Conservation (phyloP, 2,113 vertebrate genomes). For the Synchiropus splendidus region DNA sequence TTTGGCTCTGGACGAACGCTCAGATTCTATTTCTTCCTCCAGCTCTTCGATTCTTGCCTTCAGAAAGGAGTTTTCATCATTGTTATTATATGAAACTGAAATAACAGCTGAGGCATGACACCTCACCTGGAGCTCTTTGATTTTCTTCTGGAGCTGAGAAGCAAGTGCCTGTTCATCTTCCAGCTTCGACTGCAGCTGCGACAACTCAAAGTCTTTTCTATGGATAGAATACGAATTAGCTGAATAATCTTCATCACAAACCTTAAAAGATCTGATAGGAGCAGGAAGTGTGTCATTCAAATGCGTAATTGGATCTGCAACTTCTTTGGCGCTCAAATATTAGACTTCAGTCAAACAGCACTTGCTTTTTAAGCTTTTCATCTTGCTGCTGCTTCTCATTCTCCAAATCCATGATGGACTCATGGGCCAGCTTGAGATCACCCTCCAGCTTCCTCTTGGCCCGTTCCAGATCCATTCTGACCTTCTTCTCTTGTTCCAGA, state of each 20-base stretch:
- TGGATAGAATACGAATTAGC: conserved; percentile 1
- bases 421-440: conserved; percentile 36
- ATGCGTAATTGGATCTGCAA: neutral
- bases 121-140: conserved; percentile 31
- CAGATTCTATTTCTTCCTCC: conserved; percentile 63
- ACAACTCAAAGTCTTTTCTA: conserved; percentile 56
- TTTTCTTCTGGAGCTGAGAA: conserved; percentile 54
- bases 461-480: conserved; percentile 62
- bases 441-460: conserved; percentile 36
- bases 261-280: neutral
- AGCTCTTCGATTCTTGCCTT: conserved; percentile 64
- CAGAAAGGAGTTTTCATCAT: neutral
- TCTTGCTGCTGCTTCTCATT: conserved; percentile 70
- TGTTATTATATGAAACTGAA: neutral
- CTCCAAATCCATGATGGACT: conserved; percentile 35
- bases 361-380: conserved; percentile 51
- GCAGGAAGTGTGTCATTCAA: neutral
- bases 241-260: neutral
- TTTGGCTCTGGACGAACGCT: conserved; percentile 45
- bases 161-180: conserved; percentile 43
- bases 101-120: neutral
- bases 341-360: neutral
- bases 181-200: conserved; percentile 43
- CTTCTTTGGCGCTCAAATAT: neutral
- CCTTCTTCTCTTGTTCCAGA: conserved; percentile 78